Evolutionary conservation across 2,888 invertebrate genomes (phyloP), one percentile per base, ranked within the genome.

Genomic region (Acrocyrtus sp.): DNA sequence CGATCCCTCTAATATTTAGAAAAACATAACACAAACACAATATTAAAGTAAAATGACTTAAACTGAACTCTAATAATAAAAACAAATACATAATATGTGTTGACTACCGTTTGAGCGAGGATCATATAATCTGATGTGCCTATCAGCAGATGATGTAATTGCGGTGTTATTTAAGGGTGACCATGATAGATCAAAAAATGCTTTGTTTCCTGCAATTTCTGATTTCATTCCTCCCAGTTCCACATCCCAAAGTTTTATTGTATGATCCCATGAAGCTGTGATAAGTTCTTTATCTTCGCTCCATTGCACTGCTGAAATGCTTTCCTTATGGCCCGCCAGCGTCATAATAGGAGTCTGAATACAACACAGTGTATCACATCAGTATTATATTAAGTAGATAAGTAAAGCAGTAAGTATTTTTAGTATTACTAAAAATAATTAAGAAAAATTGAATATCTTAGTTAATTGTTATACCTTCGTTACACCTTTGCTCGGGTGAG

Each of bases 261-360:
- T 93, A 83, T 98, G 97, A 86, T 99, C 98, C 96, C 96, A 96
- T 0, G 97, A 95, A 61, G 92, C 89, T 0, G 96, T 95, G 8
- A 94, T 87, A 1, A 97, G 86, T 76, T 92, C 92, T 78, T 89
- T 87, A 67, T 87, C 87, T 80, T 92, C 91, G 81, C 92, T 88
- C 97, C 98, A 99, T 63, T 90, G 88, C 0, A 93, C 89, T 0
- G 91, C 90, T 0, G 94, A 93, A 19, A 99, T 89, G 15, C 92
- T 92, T 85, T 98, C 98, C 75, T 92, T 90, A 84, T 99, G 98
- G 0, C 97, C 97, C 84, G 93, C 92, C 75, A 98, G 85, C 1
- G 97, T 96, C 83, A 93, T 87, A 78, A 93, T 84, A 0, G 98
- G 96, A 24, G 90, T 90, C 91, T 93, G 82, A 0, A 83, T 81